A percentile compares a stretch with the other conserved stretches of the same genome.
Evolutionary conservation across 2,113 vertebrate species (phyloP).

Genomic region (Equus przewalskii): DNA sequence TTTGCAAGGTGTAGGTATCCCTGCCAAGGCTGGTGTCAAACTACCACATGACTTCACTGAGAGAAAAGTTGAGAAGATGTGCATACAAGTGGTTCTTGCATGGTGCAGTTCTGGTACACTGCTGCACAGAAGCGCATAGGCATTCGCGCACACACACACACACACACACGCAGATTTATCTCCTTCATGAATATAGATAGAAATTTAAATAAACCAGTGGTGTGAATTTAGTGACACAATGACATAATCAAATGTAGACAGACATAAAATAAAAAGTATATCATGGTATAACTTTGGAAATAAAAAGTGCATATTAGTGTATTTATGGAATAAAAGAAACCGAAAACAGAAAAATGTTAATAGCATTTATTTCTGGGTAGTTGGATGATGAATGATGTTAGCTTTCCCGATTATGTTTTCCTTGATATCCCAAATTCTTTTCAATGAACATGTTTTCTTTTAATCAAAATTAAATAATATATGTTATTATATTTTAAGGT

Average conservation of each 20-base stretch:
- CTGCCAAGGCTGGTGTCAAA: neutral
- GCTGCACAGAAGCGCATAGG: neutral
- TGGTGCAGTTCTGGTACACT: neutral
- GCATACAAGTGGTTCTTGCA: neutral
- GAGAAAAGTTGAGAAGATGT: neutral
- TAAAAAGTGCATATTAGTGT: neutral
- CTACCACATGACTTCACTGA: neutral
- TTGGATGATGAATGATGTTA: neutral
- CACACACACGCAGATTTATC: neutral
- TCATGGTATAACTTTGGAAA: neutral
- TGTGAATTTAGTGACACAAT: neutral
- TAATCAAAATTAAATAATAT: neutral
- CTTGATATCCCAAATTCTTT: neutral
- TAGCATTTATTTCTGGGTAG: neutral
- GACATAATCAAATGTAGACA: neutral
- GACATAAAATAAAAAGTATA: neutral
- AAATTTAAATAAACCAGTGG: constrained; percentile 6
- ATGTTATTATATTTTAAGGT: neutral
- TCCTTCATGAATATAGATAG: neutral
- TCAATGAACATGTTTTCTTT: neutral
- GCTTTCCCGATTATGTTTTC: neutral
- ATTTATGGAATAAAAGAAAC: neutral
- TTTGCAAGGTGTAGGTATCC: neutral
- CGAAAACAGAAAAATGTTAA: neutral
- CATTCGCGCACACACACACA: accelerated